Percentiles rank a stretch among this genome's conserved stretches.
phyloP scores from a whole-genome alignment of 2,888 invertebrate genomes.

The Volucella inflata region DNA sequence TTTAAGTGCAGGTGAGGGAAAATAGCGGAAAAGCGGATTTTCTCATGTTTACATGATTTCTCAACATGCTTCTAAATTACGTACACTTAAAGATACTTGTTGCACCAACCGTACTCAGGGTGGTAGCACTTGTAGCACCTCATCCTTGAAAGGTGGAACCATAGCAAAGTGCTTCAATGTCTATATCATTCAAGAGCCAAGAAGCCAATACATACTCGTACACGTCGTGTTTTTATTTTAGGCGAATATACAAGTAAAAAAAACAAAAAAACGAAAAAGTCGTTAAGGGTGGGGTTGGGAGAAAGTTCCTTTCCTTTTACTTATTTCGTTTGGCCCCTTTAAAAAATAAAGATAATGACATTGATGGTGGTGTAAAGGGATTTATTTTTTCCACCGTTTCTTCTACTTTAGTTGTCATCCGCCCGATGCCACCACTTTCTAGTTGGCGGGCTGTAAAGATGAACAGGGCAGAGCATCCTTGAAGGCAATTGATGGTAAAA shows the following conservation, averaged over 20 bases:
- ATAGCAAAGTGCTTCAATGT: constrained; percentile 53
- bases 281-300: constrained; percentile 15
- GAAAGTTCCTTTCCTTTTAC: constrained; percentile 34
- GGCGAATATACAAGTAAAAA: background rate
- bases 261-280: constrained; percentile 9
- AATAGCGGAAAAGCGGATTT: constrained; percentile 71
- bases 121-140: background rate
- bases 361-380: constrained; percentile 71
- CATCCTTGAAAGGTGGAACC: constrained; percentile 14
- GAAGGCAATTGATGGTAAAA: constrained; percentile 74
- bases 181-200: constrained; percentile 27
- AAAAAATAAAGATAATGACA: constrained; percentile 74
- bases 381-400: constrained; percentile 32
- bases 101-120: constrained; percentile 44
- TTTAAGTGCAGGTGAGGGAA: constrained; percentile 46
- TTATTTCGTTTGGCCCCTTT: constrained; percentile 63
- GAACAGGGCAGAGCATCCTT: constrained; percentile 52
- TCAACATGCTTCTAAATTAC: constrained; percentile 74
- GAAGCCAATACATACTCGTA: constrained; percentile 45
- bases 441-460: constrained; percentile 29
- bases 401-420: constrained; percentile 43
- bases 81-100: constrained; percentile 67
- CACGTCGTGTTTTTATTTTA: constrained; percentile 50
- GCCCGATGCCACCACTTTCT: constrained; percentile 11
- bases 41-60: constrained; percentile 74